A percentile compares a stretch with the other conserved stretches of the same genome.
phyloP scores from a whole-genome alignment of 2,888 invertebrate genomes.

The Dolichopus griseipennis region DNA sequence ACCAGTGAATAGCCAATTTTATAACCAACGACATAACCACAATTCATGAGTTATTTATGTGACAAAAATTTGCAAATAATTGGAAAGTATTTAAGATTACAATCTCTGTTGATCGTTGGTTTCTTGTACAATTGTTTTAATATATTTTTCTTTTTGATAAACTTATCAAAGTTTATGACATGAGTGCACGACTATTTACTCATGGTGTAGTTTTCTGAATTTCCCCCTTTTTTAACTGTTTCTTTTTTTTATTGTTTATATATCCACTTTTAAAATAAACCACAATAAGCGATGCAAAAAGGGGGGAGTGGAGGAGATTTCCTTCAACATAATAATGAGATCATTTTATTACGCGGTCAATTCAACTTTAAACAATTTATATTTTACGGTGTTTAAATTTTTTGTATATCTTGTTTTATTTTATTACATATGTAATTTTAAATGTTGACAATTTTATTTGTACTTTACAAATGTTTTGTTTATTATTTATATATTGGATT shows the following conservation, averaged over 20 bases:
- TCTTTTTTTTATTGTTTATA: not conserved
- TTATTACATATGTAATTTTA: conserved; percentile 6
- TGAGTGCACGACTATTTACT: not conserved
- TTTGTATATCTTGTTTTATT: not conserved
- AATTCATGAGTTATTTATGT: conserved; percentile 7
- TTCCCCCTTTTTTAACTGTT: not conserved
- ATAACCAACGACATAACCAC: too few species aligned
- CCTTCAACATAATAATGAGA: not conserved
- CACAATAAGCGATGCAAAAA: too few species aligned
- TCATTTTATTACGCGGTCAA: not conserved
- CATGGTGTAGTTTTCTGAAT: not conserved
- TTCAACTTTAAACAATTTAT: not conserved
- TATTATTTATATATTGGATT: not conserved
- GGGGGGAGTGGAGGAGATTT: not conserved
- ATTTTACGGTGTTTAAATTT: conserved; percentile 1
- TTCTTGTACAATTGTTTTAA: too few species aligned
- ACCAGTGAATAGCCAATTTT: too few species aligned
- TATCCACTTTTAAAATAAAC: too few species aligned
- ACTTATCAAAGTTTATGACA: conserved; percentile 6
- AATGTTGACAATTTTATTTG: not conserved
- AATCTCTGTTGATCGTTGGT: not conserved
- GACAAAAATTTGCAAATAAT: conserved; percentile 11
- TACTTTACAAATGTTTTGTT: not conserved
- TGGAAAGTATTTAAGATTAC: conserved; percentile 4
- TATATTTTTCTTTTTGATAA: not conserved